Evolutionary conservation across 2,888 invertebrate genomes (phyloP).

Genomic region (Agrochola litura): DNA sequence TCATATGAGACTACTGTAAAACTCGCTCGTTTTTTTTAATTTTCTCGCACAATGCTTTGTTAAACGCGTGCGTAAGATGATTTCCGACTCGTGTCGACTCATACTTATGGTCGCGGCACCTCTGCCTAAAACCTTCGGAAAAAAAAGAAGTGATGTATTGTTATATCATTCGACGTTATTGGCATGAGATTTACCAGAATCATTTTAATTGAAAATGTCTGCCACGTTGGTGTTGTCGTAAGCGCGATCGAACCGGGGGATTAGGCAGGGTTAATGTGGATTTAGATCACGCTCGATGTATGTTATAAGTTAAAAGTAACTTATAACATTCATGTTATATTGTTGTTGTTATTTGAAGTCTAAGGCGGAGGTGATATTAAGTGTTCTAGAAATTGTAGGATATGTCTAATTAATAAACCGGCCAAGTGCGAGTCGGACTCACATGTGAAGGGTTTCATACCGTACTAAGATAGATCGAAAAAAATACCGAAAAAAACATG

Average conservation of each 20-base stretch:
- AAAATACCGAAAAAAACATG: too few species aligned
- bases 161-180: neutral
- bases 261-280: neutral
- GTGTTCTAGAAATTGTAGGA: neutral
- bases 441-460: too few species aligned
- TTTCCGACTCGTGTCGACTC: too few species aligned
- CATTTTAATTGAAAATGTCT: neutral
- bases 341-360: neutral
- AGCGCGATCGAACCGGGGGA: too few species aligned
- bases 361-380: neutral
- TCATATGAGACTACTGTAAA: too few species aligned
- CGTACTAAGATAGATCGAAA: too few species aligned
- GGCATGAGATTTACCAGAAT: neutral
- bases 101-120: too few species aligned
- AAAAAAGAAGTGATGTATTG: neutral
- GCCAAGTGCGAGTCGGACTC: too few species aligned
- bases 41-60: too few species aligned
- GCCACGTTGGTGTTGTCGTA: neutral
- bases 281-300: neutral
- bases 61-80: too few species aligned
- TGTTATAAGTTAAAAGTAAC: neutral
- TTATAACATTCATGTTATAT: neutral
- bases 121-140: neutral
- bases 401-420: too few species aligned
- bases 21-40: too few species aligned